These are phyloP conservation scores for Glareola pratincola DNA, from an alignment of 2,113 vertebrate genomes.

Conservation along the genomic window DNA sequence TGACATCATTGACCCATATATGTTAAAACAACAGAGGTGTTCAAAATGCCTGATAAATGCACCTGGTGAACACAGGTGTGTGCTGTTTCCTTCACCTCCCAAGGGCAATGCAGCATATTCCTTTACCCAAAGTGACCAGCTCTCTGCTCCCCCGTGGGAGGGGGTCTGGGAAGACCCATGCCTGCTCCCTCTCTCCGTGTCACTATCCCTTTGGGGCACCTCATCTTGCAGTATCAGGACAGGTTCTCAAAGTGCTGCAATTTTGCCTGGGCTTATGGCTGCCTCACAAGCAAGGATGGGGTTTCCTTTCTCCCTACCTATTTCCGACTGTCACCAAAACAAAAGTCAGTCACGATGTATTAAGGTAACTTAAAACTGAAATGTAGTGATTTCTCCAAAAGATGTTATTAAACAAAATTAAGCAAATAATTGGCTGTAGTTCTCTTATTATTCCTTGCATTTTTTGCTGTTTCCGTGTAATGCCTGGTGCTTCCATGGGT, in stretches of 20 bases:
- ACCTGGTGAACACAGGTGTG: background rate
- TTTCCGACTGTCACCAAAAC: background rate
- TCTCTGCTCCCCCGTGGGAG: background rate
- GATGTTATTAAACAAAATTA: background rate
- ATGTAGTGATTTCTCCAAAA: background rate
- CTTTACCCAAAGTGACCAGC: no score
- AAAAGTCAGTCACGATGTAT: background rate
- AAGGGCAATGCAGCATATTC: background rate
- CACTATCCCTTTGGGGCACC: background rate
- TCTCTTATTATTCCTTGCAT: background rate
- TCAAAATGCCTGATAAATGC: background rate
- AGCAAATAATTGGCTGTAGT: background rate
- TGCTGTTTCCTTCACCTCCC: background rate
- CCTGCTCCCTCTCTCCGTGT: background rate
- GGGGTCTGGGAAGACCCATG: background rate
- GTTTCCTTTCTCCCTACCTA: background rate
- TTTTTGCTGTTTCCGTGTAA: background rate
- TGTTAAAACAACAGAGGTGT: background rate
- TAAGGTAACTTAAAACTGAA: background rate
- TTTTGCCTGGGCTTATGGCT: background rate
- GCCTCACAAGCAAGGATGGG: background rate
- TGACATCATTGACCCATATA: background rate
- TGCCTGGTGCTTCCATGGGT: background rate
- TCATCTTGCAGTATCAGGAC: background rate
- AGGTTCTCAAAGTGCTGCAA: rapidly evolving